Base-by-base conservation (phyloP, 2,113 vertebrate species). In the Microtus oregoni region DNA sequence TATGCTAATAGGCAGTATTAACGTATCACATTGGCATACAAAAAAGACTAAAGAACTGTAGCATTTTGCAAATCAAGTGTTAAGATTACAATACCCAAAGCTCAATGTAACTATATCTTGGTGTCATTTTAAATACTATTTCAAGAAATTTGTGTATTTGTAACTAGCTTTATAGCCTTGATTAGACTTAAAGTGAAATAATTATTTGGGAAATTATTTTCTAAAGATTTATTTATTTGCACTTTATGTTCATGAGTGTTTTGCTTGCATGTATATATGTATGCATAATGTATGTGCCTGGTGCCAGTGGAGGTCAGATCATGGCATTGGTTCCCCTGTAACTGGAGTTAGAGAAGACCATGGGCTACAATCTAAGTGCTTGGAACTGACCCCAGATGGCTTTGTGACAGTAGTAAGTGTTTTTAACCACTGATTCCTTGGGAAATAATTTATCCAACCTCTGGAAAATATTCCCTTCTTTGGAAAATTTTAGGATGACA, bases 401-500 rank as follows among this genome's bases (percentile, higher is more conserved):
- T 63, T 58, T 83, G 55, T 38, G n/a, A 63, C 12, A 83, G 22
- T 13, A 83, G 7, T 61, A 24, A 83, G n/a, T 83, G 81, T 26
- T 47, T 17, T 85, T 32, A 85, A 63, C 65, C n/a, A 41, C 13
- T 63, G 13, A 63, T 41, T 83, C n/a, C n/a, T 24, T 63, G 2
- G 38, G 10, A 70, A 50, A n/a, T 28, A 73, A 73, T 73, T 72
- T 55, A n/a, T 86, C n/a, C 55, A 83, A 24, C 3, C n/a, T 7
- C 3, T 63, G n/a, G 55, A 63, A 93, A 82, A 92, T 35, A 50
- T 3, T 22, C 20, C 41, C 28, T 5, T 44, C 13, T 11, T 47
- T 97, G 89, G 22, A 12, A 26, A 97, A 89, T 90, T 79, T 44
- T 65, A 86, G 94, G 35, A 87, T 93, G 86, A 2, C 50, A 44